Base-by-base conservation (phyloP, 2,797 vertebrate species). In the Muraenolepis orangiensis region DNA sequence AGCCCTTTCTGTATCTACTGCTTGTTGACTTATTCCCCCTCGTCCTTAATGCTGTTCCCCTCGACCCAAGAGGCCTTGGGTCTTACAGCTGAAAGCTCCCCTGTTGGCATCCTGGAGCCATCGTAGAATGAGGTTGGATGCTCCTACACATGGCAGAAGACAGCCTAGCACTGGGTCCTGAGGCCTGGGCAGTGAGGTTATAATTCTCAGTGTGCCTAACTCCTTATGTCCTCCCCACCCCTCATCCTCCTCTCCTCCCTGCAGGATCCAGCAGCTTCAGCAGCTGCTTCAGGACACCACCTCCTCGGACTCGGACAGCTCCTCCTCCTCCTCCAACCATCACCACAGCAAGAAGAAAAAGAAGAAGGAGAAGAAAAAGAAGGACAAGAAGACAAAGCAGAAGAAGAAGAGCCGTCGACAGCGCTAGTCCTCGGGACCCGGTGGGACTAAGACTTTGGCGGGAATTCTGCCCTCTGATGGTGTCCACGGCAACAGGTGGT, bases 201-300 rank as follows among this genome's bases (percentile, higher is more conserved):
- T 57, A n/a, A 23, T 57, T 16, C 51, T 57, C n/a, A 3, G 20
- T 23, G n/a, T n/a, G 8, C 20, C 51, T 23, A 11, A 57, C 51
- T 11, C 12, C 8, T 10, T 10, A 2, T 23, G 8, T 40, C 31
- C 69, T 70, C 31, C 13, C 20, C 51, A 11, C 51, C 51, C 42
- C 42, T 23, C 18, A 6, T 7, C 51, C 51, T 64, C 68, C 72
- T 46, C 34, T 13, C 69, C 72, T 82, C 71, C 75, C 76, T 85
- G 51, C 82, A 99, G 96, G 92, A 98, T 99, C 88, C 93, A 96
- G 87, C 96, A 99, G 82, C 89, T 98, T 71, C 96, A 95, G 86
- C 95, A 96, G 86, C 92, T 98, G 66, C 94, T 99, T 34, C 95
- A 96, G 80, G 96, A 97, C 85, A 95, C 95, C 77, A 97, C 95